Evolutionary conservation across 2,113 vertebrate species (phyloP), one percentile per base, ranked within the genome.

Genomic region (Chaetorhynchus papuensis): DNA sequence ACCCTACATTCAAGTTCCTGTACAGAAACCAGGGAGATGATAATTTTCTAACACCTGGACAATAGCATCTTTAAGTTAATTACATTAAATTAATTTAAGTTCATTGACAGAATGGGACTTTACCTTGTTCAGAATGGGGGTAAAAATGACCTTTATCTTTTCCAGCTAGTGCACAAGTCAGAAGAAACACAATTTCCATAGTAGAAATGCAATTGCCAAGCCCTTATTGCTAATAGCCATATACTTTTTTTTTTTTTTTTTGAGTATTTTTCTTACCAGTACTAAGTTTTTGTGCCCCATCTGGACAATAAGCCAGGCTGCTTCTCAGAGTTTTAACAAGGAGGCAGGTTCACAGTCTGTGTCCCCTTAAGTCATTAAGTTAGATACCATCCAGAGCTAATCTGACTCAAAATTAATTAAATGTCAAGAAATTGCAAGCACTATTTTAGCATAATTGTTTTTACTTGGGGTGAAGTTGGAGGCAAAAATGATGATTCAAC

Each of bases 21-120:
- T 15, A 66, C 16, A 52, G 42, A 83, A 72, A 64, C 7, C 12
- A 59, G 11, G 10, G 11, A 76, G 5, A 6, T 30, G 13, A 52
- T 28, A 0, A n/a, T 19, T 30, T 88, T n/a, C 41, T 37, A 57
- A 8, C 42, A 26, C 8, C 52, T 31, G 8, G 27, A 54, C 14
- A 42, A 15, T 42, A 87, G 54, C 8, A 4, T 57, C 20, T 57
- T 42, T 28, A 6, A 13, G 13, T 13, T 37, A 75, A 27, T 23
- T 17, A 63, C 3, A 22, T 53, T 70, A 54, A 76, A 39, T 47
- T 39, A 24, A 39, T 35, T 41, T 23, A 57, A 64, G 6, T 74
- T 81, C 6, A 17, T 45, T 0, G 2, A 6, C 13, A 64, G 7
- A 61, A 14, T 1, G 3, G 4, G 27, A 35, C 14, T 83, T 71